phyloP scores from a whole-genome alignment of 2,797 vertebrate species.

The Smutsia gigantea region DNA sequence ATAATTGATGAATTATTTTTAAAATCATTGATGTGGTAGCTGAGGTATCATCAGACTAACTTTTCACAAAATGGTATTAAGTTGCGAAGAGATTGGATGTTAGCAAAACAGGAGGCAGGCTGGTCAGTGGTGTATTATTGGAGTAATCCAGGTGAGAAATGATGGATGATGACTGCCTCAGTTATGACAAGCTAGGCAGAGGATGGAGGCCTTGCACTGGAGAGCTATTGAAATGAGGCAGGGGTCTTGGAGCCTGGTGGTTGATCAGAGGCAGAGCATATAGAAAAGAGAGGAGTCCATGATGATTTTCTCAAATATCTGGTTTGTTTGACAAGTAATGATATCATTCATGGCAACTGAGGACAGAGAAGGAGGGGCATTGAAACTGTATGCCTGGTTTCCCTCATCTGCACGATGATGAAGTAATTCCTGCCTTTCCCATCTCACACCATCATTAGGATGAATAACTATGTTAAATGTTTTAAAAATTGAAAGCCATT shows the following conservation, averaged over 20 bases:
- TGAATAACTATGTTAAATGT: background rate
- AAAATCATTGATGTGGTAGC: background rate
- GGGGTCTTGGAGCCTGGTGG: fast-evolving
- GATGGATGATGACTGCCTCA: background rate
- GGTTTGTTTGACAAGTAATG: background rate
- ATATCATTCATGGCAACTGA: background rate
- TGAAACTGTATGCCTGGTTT: background rate
- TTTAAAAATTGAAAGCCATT: background rate
- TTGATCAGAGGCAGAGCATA: background rate
- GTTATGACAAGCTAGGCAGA: background rate
- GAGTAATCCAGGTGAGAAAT: background rate
- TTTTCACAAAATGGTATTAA: background rate
- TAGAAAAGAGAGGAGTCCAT: background rate
- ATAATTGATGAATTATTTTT: no score
- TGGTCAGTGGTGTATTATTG: background rate
- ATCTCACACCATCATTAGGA: background rate
- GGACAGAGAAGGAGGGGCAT: background rate
- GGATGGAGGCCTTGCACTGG: background rate
- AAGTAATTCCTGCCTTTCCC: background rate
- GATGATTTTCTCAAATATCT: background rate
- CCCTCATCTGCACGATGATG: background rate
- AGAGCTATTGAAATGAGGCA: background rate
- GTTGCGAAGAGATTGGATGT: background rate
- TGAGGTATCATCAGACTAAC: background rate
- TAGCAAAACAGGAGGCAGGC: background rate